Percentiles rank a stretch among this genome's conserved stretches.
phyloP scores from a whole-genome alignment of 2,888 invertebrate species.

The Aplocera efformata region DNA sequence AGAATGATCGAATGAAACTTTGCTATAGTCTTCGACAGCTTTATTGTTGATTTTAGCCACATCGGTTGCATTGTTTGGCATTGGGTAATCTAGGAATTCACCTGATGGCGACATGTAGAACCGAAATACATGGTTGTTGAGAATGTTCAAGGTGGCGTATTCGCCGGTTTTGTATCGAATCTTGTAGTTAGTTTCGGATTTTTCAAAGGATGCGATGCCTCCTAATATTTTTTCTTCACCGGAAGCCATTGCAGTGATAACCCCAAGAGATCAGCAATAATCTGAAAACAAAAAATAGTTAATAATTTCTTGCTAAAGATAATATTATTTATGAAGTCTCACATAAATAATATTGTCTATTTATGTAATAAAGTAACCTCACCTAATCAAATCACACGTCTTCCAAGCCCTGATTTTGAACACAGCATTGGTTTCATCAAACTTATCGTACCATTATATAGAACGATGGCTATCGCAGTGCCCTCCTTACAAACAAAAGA shows the following conservation, averaged over 20 bases:
- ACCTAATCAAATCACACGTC: too few species aligned
- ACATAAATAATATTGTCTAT: neutral
- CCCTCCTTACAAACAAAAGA: slow-evolving; percentile 31
- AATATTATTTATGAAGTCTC: too few species aligned
- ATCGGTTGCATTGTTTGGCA: slow-evolving; percentile 52
- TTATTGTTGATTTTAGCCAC: slow-evolving; percentile 58
- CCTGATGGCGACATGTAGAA: slow-evolving; percentile 64
- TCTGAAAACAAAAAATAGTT: slow-evolving; percentile 20
- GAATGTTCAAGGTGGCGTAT: slow-evolving; percentile 50
- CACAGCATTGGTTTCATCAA: slow-evolving; percentile 1
- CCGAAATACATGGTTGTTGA: slow-evolving; percentile 64
- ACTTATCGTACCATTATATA: slow-evolving; percentile 20
- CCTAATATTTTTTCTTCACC: slow-evolving; percentile 32
- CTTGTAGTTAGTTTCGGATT: slow-evolving; percentile 44
- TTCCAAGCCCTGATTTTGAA: neutral
- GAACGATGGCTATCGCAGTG: slow-evolving; percentile 14
- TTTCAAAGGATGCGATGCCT: slow-evolving; percentile 44
- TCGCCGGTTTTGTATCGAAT: slow-evolving; percentile 55
- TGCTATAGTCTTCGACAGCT: slow-evolving; percentile 50
- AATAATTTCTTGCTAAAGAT: too few species aligned
- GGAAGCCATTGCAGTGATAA: slow-evolving; percentile 12
- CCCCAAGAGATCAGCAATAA: neutral
- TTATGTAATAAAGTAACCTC: too few species aligned
- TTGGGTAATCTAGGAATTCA: slow-evolving; percentile 57
- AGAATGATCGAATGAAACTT: slow-evolving; percentile 49